These are phyloP conservation scores for Lepilemur ruficaudatus DNA, from an alignment of 2,797 vertebrate genomes.

Conservation along the genomic window DNA sequence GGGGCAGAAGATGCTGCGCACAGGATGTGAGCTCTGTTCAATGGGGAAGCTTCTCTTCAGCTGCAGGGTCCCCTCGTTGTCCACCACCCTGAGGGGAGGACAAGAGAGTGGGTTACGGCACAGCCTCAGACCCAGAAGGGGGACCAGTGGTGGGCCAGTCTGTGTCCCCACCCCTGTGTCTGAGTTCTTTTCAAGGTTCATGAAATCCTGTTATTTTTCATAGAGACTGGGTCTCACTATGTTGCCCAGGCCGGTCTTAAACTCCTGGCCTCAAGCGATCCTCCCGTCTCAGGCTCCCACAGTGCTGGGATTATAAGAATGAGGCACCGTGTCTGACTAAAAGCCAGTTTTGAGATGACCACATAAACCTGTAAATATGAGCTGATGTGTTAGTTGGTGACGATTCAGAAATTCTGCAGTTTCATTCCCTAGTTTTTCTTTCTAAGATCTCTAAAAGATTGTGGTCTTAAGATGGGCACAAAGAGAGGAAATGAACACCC, in stretches of 20 bases:
- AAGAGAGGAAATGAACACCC: neutral
- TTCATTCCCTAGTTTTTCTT: neutral
- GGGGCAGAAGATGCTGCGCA: conserved; percentile 97
- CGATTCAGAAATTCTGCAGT: neutral
- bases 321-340: neutral
- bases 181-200: neutral
- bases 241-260: neutral
- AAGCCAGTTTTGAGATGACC: neutral
- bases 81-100: conserved; percentile 89
- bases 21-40: conserved; percentile 90
- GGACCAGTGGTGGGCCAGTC: neutral
- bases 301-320: no score
- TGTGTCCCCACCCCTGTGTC: neutral
- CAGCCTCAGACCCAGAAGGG: neutral
- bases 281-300: neutral
- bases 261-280: neutral
- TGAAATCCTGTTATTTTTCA: neutral
- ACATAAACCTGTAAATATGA: neutral
- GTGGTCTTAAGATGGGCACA: neutral
- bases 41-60: conserved; percentile 95
- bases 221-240: neutral
- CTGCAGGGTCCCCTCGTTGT: conserved; percentile 94
- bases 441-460: neutral
- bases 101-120: neutral
- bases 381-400: neutral